Evolutionary conservation across 2,888 invertebrate species (phyloP), one percentile per base, ranked within the genome.

Genomic region (Cotesia congregata): DNA sequence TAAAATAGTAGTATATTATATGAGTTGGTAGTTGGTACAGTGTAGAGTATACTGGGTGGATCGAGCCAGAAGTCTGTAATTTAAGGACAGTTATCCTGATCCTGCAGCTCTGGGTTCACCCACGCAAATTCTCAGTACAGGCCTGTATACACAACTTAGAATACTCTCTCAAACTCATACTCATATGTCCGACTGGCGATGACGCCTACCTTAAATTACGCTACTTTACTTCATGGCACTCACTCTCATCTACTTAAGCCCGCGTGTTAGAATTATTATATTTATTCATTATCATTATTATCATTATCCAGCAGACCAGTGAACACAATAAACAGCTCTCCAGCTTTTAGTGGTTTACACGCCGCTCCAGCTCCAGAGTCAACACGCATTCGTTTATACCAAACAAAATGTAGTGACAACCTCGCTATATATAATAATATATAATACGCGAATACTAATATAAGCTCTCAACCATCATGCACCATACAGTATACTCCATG

Each of bases 151-250:
- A 20, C 65, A 12, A 30, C 38, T 64, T 12, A 59, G 15, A 69
- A 50, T 39, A 20, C 65, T 59, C 30, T 40, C 30, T 17, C 30
- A 69, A 9, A 20, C 9, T 20, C 15, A 39, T 5, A 30, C 59
- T 67, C 68, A 39, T 38, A 68, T 64, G 68, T 73, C 65, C 62
- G 59, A 59, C 50, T 41, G 72, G 64, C 61, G 60, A 50, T 40
- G 67, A 76, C 72, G 76, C 76, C 74, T 76, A 78, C 75, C 71
- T 38, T 76, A 67, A 74, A 78, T 76, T 64, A 69, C 64, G 30
- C 78, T 41, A 72, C 72, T 76, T 61, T 72, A 70, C 76, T 74
- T 73, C 73, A 73, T 73, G 73, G 41, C 60, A 67, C 15, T 73
- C 73, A 73, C 50, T 73, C 38, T 67, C 30, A 62, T 50, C 50